Conservation (phyloP, 2,113 vertebrate genomes). For the Platichthys flesus region DNA sequence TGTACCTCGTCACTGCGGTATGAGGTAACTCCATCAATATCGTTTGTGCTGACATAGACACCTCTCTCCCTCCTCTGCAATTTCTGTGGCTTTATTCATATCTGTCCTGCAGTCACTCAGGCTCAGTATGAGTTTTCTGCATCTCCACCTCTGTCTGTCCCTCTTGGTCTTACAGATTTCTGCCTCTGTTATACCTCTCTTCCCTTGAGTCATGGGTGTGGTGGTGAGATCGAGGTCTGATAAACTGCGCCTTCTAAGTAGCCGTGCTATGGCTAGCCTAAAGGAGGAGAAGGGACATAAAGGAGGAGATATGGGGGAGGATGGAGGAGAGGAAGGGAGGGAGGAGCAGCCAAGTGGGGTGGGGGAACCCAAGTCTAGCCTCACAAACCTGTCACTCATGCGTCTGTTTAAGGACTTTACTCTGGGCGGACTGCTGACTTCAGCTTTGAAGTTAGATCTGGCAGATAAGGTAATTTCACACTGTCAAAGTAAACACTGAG, state of each 20-base stretch:
- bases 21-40: conserved; percentile 53
- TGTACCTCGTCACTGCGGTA: conserved; percentile 30
- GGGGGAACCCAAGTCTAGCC: too few species aligned
- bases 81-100: conserved; percentile 14
- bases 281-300: not conserved
- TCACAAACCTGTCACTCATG: too few species aligned
- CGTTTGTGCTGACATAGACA: conserved; percentile 64
- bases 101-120: conserved; percentile 10
- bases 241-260: not conserved
- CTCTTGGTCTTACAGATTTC: conserved; percentile 1
- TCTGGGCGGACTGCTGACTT: too few species aligned
- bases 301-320: not conserved
- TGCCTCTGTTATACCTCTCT: not conserved
- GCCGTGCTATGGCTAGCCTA: not conserved
- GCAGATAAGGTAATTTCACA: too few species aligned
- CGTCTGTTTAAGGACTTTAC: too few species aligned
- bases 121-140: not conserved
- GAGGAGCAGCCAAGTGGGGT: not conserved
- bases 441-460: too few species aligned
- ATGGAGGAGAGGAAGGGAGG: not conserved
- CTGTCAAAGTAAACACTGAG: too few species aligned
- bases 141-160: conserved; percentile 18
- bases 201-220: not conserved
- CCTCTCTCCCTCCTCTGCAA: conserved; percentile 25
- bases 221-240: conserved; percentile 8